A percentile compares a stretch with the other conserved stretches of the same genome.
Evolutionary conservation across 2,113 vertebrate genomes (phyloP).

Genomic region (Hymenochirus boettgeri): DNA sequence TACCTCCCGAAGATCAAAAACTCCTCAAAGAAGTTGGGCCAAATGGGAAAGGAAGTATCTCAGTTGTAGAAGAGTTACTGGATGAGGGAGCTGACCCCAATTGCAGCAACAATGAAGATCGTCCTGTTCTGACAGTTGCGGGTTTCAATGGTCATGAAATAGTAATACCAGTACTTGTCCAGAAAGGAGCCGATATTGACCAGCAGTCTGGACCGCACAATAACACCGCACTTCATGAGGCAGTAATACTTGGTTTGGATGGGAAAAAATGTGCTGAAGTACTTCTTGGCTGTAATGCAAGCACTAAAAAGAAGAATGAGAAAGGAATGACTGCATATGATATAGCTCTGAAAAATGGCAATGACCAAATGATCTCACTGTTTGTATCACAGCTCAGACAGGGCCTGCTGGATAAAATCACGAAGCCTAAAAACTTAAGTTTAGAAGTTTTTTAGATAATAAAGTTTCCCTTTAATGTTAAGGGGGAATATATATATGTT

Average conservation of each 20-base stretch:
- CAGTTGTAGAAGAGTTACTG: constrained; percentile 68
- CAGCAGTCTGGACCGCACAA: constrained; percentile 68
- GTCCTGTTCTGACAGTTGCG: constrained; percentile 58
- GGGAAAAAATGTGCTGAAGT: constrained; percentile 55
- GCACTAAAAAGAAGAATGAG: constrained; percentile 60
- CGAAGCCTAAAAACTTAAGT: constrained; percentile 37
- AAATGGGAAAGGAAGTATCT: constrained; percentile 57
- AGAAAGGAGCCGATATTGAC: constrained; percentile 68
- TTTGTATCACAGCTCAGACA: constrained; percentile 58
- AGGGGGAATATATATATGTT: too few species aligned
- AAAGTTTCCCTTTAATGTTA: background rate
- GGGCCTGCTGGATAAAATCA: constrained; percentile 47
- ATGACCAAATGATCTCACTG: constrained; percentile 56
- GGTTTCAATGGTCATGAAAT: constrained; percentile 62
- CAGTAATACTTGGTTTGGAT: constrained; percentile 61
- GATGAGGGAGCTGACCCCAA: constrained; percentile 79
- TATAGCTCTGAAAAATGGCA: constrained; percentile 60
- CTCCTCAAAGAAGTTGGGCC: constrained; percentile 68
- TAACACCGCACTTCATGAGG: constrained; percentile 78
- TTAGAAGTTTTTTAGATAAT: constrained; percentile 10
- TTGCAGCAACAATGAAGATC: constrained; percentile 50
- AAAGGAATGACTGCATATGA: constrained; percentile 60
- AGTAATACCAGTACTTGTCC: constrained; percentile 65
- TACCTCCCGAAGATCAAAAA: constrained; percentile 53
- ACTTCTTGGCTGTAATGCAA: constrained; percentile 68